These are phyloP conservation scores for Melanerpes formicivorus DNA, from an alignment of 2,113 vertebrate genomes.

Conservation along the genomic window DNA sequence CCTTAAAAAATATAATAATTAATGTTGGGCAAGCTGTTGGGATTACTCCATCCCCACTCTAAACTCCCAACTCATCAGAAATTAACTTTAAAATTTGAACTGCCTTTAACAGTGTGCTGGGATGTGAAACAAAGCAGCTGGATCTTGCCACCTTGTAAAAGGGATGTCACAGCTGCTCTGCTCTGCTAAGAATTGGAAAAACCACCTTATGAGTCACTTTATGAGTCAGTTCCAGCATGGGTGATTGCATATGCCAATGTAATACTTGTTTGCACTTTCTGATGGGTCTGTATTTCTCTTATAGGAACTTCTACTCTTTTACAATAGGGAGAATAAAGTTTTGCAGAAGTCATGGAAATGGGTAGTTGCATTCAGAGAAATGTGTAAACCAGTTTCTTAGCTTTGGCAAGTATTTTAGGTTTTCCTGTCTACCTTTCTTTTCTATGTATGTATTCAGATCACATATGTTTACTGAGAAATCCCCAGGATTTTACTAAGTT, in stretches of 20 bases:
- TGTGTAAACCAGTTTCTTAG: not conserved
- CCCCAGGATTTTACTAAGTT: not conserved
- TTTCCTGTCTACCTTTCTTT: not conserved
- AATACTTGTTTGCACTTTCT: not conserved
- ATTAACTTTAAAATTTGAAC: not conserved
- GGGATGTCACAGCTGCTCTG: not conserved
- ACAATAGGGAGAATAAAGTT: not conserved
- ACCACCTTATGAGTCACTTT: not conserved
- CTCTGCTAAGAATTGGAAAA: not conserved
- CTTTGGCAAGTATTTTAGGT: not conserved
- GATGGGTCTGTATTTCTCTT: not conserved
- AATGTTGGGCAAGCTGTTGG: not conserved
- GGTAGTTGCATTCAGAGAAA: not conserved
- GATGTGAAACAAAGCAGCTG: not conserved
- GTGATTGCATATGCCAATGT: not conserved
- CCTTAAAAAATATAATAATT: not conserved
- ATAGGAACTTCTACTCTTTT: not conserved
- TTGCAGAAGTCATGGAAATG: not conserved
- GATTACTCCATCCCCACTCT: not conserved
- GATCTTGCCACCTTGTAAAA: not conserved
- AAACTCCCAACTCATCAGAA: not conserved
- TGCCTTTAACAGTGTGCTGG: not conserved
- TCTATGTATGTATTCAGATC: not conserved
- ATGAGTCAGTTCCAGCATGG: not conserved
- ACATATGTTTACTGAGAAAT: not conserved